Conservation (phyloP, 2,888 invertebrate genomes). For the Trissonchulus latispiculum region DNA sequence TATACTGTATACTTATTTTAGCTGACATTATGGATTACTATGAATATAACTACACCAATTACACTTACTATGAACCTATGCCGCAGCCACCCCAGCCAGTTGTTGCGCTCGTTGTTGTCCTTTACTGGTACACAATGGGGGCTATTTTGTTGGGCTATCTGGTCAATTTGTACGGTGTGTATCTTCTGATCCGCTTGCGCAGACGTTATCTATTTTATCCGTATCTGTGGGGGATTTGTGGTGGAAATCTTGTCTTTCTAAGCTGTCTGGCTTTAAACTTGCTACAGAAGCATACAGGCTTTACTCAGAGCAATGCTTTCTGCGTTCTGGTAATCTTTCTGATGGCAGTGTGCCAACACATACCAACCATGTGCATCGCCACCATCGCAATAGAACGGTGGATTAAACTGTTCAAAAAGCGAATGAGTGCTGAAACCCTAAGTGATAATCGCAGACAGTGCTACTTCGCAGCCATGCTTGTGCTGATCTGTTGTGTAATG, state of each 20-base stretch:
- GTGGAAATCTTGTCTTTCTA: background rate
- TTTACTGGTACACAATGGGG: background rate
- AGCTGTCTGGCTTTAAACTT: background rate
- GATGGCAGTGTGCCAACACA: background rate
- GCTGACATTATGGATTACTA: too few relatives aligned
- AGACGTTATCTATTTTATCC: background rate
- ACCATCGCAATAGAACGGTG: background rate
- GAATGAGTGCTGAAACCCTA: background rate
- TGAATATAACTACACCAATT: too few relatives aligned
- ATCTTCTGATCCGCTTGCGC: background rate
- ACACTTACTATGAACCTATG: too few relatives aligned
- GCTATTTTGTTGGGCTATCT: background rate
- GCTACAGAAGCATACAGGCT: background rate
- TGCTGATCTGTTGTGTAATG: background rate
- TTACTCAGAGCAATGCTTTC: background rate
- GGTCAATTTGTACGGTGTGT: background rate
- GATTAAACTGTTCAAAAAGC: background rate
- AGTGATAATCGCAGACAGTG: background rate
- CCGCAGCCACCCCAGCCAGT: too few relatives aligned
- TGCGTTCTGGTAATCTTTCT: background rate
- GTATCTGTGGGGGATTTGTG: background rate
- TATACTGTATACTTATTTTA: too few relatives aligned
- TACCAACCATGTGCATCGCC: background rate
- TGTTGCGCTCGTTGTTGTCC: background rate
- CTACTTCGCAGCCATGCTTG: background rate